A percentile compares a stretch with the other conserved stretches of the same genome.
phyloP scores from a whole-genome alignment of 2,888 invertebrate genomes.

The Morpho helenor region DNA sequence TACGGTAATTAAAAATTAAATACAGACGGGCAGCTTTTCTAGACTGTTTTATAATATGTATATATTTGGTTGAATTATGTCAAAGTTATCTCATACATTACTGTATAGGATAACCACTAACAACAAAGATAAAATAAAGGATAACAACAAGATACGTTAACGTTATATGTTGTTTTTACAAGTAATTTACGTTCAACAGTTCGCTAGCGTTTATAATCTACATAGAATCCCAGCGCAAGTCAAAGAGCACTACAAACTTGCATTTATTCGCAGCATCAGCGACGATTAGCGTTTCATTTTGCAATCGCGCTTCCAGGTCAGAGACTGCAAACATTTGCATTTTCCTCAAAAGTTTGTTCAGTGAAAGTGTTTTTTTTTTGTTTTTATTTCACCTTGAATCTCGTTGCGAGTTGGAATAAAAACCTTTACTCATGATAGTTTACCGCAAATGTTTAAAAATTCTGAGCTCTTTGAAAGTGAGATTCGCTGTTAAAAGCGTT shows the following conservation, averaged over 20 bases:
- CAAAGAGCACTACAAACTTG: slow-evolving; percentile 16
- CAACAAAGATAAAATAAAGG: too few species aligned
- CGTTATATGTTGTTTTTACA: too few species aligned
- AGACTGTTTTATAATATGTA: too few species aligned
- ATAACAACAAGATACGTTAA: too few species aligned
- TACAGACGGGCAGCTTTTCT: too few species aligned
- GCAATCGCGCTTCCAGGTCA: slow-evolving; percentile 23
- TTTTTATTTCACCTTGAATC: slow-evolving; percentile 10
- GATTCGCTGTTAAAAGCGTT: slow-evolving; percentile 4
- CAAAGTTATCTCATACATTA: too few species aligned
- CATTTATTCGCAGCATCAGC: slow-evolving; percentile 12
- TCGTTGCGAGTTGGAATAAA: slow-evolving; percentile 12
- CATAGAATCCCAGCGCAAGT: slow-evolving; percentile 4
- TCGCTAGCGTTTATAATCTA: not conserved
- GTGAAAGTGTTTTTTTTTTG: slow-evolving; percentile 24
- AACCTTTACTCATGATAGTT: slow-evolving; percentile 10
- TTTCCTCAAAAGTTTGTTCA: slow-evolving; percentile 20
- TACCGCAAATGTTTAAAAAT: slow-evolving; percentile 13
- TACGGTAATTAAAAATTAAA: too few species aligned
- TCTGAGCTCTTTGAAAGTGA: slow-evolving; percentile 8
- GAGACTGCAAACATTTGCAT: slow-evolving; percentile 24
- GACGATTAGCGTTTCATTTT: slow-evolving; percentile 13
- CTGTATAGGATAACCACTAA: too few species aligned
- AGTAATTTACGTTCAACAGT: not conserved
- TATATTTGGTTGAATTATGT: too few species aligned